These are phyloP conservation scores for Branchinecta lindahli DNA, from an alignment of 1,140 invertebrate species.

Conservation along the genomic window DNA sequence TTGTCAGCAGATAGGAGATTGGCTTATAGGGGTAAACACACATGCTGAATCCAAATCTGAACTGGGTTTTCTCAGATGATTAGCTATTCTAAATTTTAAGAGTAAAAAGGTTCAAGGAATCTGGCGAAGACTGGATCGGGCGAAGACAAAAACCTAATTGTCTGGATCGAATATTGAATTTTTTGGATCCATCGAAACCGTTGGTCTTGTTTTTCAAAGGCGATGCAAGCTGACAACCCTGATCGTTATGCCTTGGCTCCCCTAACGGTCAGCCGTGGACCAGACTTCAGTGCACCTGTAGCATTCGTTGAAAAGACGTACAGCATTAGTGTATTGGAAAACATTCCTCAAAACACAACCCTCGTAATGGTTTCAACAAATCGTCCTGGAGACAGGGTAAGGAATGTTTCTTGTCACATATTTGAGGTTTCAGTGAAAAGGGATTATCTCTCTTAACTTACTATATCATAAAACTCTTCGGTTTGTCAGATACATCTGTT, in stretches of 20 bases:
- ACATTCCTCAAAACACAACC: slow-evolving; percentile 50
- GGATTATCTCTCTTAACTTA: slow-evolving; percentile 16
- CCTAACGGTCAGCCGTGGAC: slow-evolving; percentile 43
- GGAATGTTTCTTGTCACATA: slow-evolving; percentile 12
- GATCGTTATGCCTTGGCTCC: slow-evolving; percentile 73
- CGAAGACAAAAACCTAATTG: no score
- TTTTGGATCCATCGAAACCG: no score
- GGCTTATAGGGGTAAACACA: no score
- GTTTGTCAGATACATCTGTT: slow-evolving; percentile 14
- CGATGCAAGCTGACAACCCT: slow-evolving; percentile 68
- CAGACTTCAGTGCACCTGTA: slow-evolving; percentile 33
- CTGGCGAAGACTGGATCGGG: no score
- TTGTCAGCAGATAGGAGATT: no score
- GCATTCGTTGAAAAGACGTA: slow-evolving; percentile 58
- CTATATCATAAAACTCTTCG: slow-evolving; percentile 11
- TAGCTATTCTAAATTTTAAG: no score
- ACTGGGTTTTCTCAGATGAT: no score
- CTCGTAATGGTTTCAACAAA: slow-evolving; percentile 47
- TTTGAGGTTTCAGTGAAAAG: slow-evolving; percentile 14
- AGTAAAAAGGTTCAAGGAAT: no score
- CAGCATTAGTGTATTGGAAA: slow-evolving; percentile 52
- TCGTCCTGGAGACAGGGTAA: slow-evolving; percentile 40
- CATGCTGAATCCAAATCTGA: no score
- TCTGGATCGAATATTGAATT: no score
- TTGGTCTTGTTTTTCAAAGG: no score